Evolutionary conservation across 2,888 invertebrate species (phyloP), one percentile per base, ranked within the genome.

Genomic region (Hypomecis punctinalis): DNA sequence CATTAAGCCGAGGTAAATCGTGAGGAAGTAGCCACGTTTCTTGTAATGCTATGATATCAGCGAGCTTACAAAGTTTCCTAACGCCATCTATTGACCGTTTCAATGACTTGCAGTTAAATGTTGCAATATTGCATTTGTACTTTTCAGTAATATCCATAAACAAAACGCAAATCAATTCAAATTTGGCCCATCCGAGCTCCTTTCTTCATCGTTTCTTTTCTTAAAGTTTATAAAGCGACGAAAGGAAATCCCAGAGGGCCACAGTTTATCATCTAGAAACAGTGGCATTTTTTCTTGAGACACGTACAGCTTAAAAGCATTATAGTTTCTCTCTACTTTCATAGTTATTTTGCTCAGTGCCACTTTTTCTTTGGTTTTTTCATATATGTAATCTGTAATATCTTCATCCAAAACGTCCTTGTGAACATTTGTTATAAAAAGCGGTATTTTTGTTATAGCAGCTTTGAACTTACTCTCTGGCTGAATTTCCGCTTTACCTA

Each of bases 341-440:
- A 43, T 43, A n/a, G n/a, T 5, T n/a, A 43, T 43, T 43, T 43
- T 43, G 9, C 5, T 5, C 5, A 43, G n/a, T 6, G 9, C 10
- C 4, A 43, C 43, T n/a, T 5, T 43, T n/a, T 43, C 43, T 5
- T n/a, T 43, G 9, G 43, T 43, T 43, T 43, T 43, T 0, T 10
- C 43, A 43, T n/a, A 43, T n/a, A 43, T n/a, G 9, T 43, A 43
- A n/a, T 43, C 43, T n/a, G 7, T 43, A 43, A 43, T 43, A 43
- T 43, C 43, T n/a, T 43, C 43, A 8, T 39, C 39, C 7, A 9
- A 0, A 39, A 39, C 39, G 6, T 39, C 6, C 9, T 39, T 39
- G 9, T 39, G 39, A 39, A 39, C 39, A 39, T 39, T 39, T 39
- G 39, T 39, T 3, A 39, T 39, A 39, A 39, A 39, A 8, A 39